Evolutionary conservation across 2,797 vertebrate species (phyloP).

Genomic region (Xenentodon cancila): DNA sequence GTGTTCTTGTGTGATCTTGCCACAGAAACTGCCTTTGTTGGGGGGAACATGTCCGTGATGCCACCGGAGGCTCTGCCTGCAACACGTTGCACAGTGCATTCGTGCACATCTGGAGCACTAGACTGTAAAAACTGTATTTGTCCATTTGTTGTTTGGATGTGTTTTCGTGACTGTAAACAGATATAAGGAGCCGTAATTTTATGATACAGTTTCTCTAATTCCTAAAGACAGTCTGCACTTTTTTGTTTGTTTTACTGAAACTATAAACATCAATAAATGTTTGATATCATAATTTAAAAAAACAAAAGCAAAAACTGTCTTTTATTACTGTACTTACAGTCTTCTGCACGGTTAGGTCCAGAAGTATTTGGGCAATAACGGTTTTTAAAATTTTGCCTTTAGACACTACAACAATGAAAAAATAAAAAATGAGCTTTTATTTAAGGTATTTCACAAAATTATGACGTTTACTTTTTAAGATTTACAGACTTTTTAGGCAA

Average conservation of each 20-base stretch:
- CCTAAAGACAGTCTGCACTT: neutral
- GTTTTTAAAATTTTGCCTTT: too few relatives aligned
- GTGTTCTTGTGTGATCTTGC: neutral
- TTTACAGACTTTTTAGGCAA: neutral
- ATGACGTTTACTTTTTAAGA: neutral
- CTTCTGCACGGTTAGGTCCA: too few relatives aligned
- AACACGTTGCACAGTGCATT: constrained; percentile 72
- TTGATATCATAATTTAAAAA: too few relatives aligned
- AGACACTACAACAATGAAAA: too few relatives aligned
- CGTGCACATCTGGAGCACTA: constrained; percentile 78
- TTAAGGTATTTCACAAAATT: too few relatives aligned
- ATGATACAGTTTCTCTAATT: neutral
- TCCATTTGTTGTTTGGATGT: constrained; percentile 24
- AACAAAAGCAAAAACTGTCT: too few relatives aligned
- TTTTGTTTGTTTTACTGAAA: too few relatives aligned
- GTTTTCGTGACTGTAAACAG: constrained; percentile 45
- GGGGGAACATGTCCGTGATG: too few relatives aligned
- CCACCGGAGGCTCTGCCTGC: constrained; percentile 40
- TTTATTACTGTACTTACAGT: too few relatives aligned
- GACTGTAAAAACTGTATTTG: constrained; percentile 77
- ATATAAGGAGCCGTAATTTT: neutral
- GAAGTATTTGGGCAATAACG: too few relatives aligned
- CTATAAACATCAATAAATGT: too few relatives aligned
- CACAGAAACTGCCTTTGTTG: neutral
- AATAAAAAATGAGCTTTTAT: too few relatives aligned